Conservation (phyloP, 2,113 vertebrate genomes). For the Myxocyprinus asiaticus region DNA sequence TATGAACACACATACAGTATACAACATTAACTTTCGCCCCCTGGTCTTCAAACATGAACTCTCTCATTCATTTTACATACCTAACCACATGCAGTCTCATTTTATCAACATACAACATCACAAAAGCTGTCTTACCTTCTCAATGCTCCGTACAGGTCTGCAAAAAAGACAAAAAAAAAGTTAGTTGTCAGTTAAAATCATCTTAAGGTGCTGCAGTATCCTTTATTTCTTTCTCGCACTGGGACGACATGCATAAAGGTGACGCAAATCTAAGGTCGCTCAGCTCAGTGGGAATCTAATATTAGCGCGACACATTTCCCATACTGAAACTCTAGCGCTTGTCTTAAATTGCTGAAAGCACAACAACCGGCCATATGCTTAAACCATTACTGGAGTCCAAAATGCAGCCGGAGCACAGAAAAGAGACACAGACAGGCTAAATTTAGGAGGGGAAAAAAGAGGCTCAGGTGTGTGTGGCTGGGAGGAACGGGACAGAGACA, state of each 20-base stretch:
- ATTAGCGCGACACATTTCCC: slow-evolving; percentile 80
- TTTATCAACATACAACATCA: not conserved
- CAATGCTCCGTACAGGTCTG: slow-evolving; percentile 36
- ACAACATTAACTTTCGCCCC: slow-evolving; percentile 14
- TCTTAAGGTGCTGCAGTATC: not conserved
- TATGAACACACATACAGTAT: slow-evolving; percentile 35
- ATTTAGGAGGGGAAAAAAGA: not conserved
- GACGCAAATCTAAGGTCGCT: slow-evolving; percentile 48
- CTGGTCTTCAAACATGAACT: not conserved
- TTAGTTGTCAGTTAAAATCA: slow-evolving; percentile 26
- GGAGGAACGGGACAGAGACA: slow-evolving; percentile 6
- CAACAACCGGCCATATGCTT: slow-evolving; percentile 65
- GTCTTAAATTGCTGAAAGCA: slow-evolving; percentile 72
- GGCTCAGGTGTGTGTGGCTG: slow-evolving; percentile 21
- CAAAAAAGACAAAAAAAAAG: slow-evolving; percentile 24
- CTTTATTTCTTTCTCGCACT: not conserved
- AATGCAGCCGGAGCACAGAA: slow-evolving; percentile 9
- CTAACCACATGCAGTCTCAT: not conserved
- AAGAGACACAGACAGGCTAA: slow-evolving; percentile 16
- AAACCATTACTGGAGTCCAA: slow-evolving; percentile 54
- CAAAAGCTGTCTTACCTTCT: slow-evolving; percentile 38
- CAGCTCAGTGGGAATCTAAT: slow-evolving; percentile 73
- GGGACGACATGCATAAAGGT: not conserved
- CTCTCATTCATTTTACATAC: not conserved
- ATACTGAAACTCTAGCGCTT: slow-evolving; percentile 71